Conservation (phyloP, 1,140 invertebrate species). For the Hermetia illucens region DNA sequence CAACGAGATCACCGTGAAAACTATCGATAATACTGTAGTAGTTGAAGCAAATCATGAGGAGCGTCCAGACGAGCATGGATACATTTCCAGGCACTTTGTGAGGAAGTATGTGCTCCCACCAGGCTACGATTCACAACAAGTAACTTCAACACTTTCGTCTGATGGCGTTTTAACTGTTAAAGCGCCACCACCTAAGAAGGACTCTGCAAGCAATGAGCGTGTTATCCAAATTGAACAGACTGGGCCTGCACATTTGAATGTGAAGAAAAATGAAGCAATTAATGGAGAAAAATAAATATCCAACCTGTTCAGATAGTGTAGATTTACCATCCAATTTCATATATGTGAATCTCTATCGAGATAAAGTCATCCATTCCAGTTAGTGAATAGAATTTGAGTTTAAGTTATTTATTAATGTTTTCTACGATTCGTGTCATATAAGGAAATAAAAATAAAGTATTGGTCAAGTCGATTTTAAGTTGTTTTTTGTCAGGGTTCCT, state of each 20-base stretch:
- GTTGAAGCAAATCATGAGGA: constrained; percentile 53
- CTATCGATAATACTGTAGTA: constrained; percentile 44
- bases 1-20: constrained; percentile 59
- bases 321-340: too few species aligned
- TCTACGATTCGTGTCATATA: too few species aligned
- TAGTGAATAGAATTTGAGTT: too few species aligned
- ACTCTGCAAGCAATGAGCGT: constrained; percentile 27
- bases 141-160: constrained; percentile 51
- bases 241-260: constrained; percentile 15
- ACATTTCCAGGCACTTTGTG: constrained; percentile 46
- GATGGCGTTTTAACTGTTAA: constrained; percentile 54
- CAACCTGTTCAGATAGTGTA: too few species aligned
- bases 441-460: too few species aligned
- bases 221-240: constrained; percentile 30
- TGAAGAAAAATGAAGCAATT: constrained; percentile 11
- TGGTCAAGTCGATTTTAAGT: too few species aligned
- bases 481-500: too few species aligned
- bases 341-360: too few species aligned
- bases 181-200: constrained; percentile 40
- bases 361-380: too few species aligned
- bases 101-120: constrained; percentile 49
- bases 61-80: constrained; percentile 42
- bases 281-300: too few species aligned
- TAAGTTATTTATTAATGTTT: too few species aligned
- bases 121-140: constrained; percentile 46